Evolutionary conservation across 2,888 invertebrate genomes (phyloP).

Genomic region (Anthrax anthrax): DNA sequence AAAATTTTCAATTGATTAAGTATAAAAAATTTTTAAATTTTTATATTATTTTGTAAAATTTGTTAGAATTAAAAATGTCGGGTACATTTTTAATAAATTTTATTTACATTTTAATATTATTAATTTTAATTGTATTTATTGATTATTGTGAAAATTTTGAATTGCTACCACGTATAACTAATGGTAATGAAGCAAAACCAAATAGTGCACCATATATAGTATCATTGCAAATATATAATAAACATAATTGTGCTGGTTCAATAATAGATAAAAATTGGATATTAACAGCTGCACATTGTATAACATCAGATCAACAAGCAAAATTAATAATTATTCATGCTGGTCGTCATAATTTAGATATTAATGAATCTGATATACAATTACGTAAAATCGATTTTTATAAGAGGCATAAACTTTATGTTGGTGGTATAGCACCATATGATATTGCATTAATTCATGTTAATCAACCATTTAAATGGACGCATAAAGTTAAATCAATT

Average conservation of each 20-base stretch:
- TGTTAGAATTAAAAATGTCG: no score
- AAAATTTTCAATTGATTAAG: no score
- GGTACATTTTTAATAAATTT: no score
- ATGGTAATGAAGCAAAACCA: conserved; percentile 22
- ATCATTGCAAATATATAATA: conserved; percentile 22
- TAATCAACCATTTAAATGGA: conserved; percentile 22
- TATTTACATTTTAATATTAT: not conserved
- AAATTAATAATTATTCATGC: conserved; percentile 26
- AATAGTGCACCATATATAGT: conserved; percentile 29
- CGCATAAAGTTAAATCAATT: conserved; percentile 23
- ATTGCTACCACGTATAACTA: not conserved
- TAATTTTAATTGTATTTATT: not conserved
- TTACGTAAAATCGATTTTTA: conserved; percentile 26
- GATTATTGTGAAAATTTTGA: not conserved
- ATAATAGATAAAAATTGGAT: conserved; percentile 31
- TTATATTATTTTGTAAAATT: no score
- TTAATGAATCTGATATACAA: conserved; percentile 17
- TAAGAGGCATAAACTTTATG: conserved; percentile 24
- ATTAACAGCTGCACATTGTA: conserved; percentile 29
- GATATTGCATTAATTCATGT: conserved; percentile 30
- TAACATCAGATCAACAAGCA: conserved; percentile 21
- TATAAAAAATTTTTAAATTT: no score
- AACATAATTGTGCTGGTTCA: conserved; percentile 30
- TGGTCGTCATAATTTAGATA: conserved; percentile 26
- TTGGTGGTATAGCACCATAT: conserved; percentile 29